These are phyloP conservation scores for Andrena bicolor DNA, from an alignment of 2,888 invertebrate genomes.

Conservation along the genomic window DNA sequence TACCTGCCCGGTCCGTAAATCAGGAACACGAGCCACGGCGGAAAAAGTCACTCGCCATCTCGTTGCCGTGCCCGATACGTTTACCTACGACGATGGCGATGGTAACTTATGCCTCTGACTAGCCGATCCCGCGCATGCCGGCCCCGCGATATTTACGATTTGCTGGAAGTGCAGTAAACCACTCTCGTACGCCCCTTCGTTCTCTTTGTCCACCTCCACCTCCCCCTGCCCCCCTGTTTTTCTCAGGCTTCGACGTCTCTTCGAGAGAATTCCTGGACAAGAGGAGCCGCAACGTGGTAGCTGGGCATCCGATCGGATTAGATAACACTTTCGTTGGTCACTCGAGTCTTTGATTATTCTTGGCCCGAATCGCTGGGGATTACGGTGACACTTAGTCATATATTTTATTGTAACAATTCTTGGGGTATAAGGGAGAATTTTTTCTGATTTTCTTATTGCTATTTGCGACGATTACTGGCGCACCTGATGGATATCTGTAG, in stretches of 20 bases:
- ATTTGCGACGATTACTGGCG: no score
- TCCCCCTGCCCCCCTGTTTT: conserved; percentile 2
- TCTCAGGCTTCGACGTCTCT: conserved; percentile 28
- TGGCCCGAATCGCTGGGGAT: no score
- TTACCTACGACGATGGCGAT: conserved; percentile 76
- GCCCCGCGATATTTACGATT: conserved; percentile 79
- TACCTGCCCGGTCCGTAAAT: conserved; percentile 77
- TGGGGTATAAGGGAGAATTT: no score
- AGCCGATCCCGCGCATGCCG: conserved; percentile 74
- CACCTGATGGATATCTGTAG: no score
- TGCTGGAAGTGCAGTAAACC: conserved; percentile 75
- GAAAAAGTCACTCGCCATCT: conserved; percentile 74
- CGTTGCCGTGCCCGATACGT: conserved; percentile 68
- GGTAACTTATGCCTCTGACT: conserved; percentile 78
- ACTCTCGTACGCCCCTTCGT: conserved; percentile 54
- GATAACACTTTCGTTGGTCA: conserved; percentile 23
- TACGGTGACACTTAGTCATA: no score
- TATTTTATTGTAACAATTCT: no score
- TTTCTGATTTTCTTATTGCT: no score
- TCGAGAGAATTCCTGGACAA: conserved; percentile 18
- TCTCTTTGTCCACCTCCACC: conserved; percentile 21
- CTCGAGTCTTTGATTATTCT: neutral
- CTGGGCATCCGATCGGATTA: conserved; percentile 4
- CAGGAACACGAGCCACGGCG: conserved; percentile 75
- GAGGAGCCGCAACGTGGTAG: neutral